Base-by-base conservation (phyloP, 2,797 vertebrate species). In the Hoplostethus mediterraneus region DNA sequence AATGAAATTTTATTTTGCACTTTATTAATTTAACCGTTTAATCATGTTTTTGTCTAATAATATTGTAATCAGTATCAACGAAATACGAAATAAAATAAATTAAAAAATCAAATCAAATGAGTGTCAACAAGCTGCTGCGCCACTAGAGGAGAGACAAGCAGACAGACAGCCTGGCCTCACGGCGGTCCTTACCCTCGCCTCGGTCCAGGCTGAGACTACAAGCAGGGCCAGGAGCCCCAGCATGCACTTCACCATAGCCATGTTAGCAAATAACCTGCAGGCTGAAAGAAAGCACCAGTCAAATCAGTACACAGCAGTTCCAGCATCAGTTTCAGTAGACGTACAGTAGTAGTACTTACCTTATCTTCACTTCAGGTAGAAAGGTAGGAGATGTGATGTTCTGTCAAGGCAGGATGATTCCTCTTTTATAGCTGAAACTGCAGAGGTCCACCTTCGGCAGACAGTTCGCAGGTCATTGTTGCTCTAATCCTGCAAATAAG, bases 241-340 rank as follows among this genome's bases (percentile, higher is more conserved):
- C 44, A 66, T 63, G 63, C 77, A 75, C 58, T 72, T 84, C 14
- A 64, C 63, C 13, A 40, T 45, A 30, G 78, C 65, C 89, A 88
- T 84, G 59, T 28, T 16, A 40, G 21, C 13, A 21, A 63, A 48
- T 52, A 14, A 60, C 16, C 73, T 75, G 45, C 21, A 36, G 33
- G 59, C 33, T 47, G 28, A 68, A 64, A 47, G 40, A 60, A 12
- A 44, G 3, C 3, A 16, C 38, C 38, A 0, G 44, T 61, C 12
- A 45, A 3, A 30, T 5, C 2, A 16, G 17, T n/a, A 58, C 36
- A 10, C 9, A 5, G 10, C n/a, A 21, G 17, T 25, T 21, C 14
- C 36, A 59, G 17, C 1, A 53, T 33, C n/a, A 52, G 3, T 5
- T 38, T 36, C 33, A 52, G 9, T 16, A 54, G 10, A 21, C 38